Conservation (phyloP, 64 coral and sea anemone species). For the Pocillopora damicornis region DNA sequence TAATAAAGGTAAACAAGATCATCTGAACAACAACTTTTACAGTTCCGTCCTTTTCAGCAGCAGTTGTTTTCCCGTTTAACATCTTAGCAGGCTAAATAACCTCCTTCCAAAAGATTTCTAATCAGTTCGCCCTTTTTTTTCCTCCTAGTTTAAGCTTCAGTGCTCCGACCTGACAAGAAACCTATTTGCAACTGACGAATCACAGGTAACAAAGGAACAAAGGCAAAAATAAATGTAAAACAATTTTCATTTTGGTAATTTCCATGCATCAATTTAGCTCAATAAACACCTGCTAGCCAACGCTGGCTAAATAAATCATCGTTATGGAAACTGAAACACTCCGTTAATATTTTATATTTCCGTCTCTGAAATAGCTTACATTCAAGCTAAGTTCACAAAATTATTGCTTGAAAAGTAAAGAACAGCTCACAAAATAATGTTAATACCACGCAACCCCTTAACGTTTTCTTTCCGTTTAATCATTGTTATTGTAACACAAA, state of each 20-base stretch:
- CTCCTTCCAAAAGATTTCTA: too few species aligned
- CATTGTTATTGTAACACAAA: too few species aligned
- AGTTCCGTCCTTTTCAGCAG: not conserved
- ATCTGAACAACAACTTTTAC: constrained; percentile 25
- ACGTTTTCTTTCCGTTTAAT: too few species aligned
- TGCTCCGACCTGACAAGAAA: too few species aligned
- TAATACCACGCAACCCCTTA: too few species aligned
- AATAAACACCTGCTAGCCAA: not conserved
- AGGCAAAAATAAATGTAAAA: not conserved
- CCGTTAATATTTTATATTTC: not conserved
- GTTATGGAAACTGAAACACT: not conserved
- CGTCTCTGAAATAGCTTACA: not conserved
- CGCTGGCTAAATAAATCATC: not conserved
- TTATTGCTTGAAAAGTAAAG: too few species aligned
- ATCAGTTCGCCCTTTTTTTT: too few species aligned
- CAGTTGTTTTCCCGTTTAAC: not conserved
- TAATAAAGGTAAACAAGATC: constrained; percentile 48
- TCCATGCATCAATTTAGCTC: not conserved
- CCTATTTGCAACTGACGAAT: too few species aligned
- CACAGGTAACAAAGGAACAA: too few species aligned
- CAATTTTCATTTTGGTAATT: not conserved
- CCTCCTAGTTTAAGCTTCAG: too few species aligned
- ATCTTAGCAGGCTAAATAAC: not conserved
- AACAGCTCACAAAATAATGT: too few species aligned
- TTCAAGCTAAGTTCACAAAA: not conserved